Percentiles rank a stretch among this genome's conserved stretches.
Evolutionary conservation across 1,140 invertebrate species (phyloP).

Genomic region (Thalassaphorura encarpata): DNA sequence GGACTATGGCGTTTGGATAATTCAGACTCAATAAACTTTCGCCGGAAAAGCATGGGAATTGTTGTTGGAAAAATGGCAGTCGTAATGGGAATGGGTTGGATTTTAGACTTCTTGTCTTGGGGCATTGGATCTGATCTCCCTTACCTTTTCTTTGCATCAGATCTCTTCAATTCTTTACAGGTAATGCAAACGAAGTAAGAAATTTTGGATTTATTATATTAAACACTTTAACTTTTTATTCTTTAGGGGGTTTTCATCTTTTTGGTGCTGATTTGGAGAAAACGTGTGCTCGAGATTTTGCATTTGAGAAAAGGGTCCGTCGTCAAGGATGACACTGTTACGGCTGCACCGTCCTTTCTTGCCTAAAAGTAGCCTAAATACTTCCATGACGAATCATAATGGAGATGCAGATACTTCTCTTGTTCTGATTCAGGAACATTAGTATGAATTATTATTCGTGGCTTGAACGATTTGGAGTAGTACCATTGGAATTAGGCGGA

Average conservation of each 20-base stretch:
- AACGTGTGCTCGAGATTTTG: conserved; percentile 29
- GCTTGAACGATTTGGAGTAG: too few species aligned
- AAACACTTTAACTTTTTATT: conserved; percentile 3
- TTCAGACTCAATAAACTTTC: conserved; percentile 29
- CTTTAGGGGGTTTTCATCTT: conserved; percentile 31
- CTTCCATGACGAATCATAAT: neutral
- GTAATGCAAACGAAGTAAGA: neutral
- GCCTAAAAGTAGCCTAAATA: conserved; percentile 18
- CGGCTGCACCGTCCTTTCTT: conserved; percentile 30
- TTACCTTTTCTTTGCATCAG: conserved; percentile 24
- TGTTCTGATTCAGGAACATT: too few species aligned
- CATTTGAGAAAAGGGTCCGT: conserved; percentile 29
- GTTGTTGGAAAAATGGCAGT: conserved; percentile 31
- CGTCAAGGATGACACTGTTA: conserved; percentile 31
- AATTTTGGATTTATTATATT: neutral
- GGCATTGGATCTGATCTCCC: conserved; percentile 10
- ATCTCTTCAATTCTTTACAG: conserved; percentile 29
- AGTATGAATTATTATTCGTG: too few species aligned
- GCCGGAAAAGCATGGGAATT: conserved; percentile 30
- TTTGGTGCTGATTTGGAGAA: conserved; percentile 29
- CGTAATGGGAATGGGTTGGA: conserved; percentile 32
- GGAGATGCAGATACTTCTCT: neutral
- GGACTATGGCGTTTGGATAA: conserved; percentile 70
- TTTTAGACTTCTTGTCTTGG: conserved; percentile 28
- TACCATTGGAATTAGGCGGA: too few species aligned